Percentiles rank a stretch among this genome's conserved stretches.
Evolutionary conservation across 2,888 invertebrate genomes (phyloP).

Genomic region (Sphaerophoria taeniata): DNA sequence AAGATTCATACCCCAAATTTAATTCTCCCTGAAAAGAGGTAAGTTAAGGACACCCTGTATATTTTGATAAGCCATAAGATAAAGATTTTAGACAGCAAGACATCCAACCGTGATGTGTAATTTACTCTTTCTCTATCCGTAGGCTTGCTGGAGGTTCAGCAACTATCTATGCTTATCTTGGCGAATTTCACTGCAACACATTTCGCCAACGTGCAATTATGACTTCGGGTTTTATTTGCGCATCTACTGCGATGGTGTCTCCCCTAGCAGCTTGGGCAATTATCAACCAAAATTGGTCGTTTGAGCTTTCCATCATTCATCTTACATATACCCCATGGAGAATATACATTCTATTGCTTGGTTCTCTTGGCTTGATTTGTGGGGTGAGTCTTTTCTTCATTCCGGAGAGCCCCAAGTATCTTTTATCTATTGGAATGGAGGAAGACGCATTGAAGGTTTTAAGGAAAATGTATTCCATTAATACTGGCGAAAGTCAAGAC

Average conservation of each 20-base stretch:
- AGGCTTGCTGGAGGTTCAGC: constrained; percentile 83
- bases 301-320: constrained; percentile 76
- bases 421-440: constrained; percentile 76
- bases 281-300: constrained; percentile 79
- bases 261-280: constrained; percentile 79
- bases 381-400: constrained; percentile 77
- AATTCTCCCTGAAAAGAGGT: no score
- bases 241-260: constrained; percentile 77
- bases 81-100: no score
- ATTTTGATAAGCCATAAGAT: no score
- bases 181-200: constrained; percentile 83
- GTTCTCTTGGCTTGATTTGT: constrained; percentile 78
- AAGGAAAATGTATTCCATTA: constrained; percentile 76
- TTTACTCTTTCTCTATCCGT: background rate
- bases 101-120: background rate
- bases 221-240: constrained; percentile 79
- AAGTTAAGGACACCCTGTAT: no score
- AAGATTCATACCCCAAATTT: no score
- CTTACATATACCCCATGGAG: constrained; percentile 80
- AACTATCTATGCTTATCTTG: constrained; percentile 84
- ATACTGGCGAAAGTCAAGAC: constrained; percentile 74
- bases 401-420: constrained; percentile 81
- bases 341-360: constrained; percentile 78
- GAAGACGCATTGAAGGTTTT: constrained; percentile 77
- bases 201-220: constrained; percentile 82